phyloP scores from a whole-genome alignment of 2,888 invertebrate species.

The Trilocha varians region DNA sequence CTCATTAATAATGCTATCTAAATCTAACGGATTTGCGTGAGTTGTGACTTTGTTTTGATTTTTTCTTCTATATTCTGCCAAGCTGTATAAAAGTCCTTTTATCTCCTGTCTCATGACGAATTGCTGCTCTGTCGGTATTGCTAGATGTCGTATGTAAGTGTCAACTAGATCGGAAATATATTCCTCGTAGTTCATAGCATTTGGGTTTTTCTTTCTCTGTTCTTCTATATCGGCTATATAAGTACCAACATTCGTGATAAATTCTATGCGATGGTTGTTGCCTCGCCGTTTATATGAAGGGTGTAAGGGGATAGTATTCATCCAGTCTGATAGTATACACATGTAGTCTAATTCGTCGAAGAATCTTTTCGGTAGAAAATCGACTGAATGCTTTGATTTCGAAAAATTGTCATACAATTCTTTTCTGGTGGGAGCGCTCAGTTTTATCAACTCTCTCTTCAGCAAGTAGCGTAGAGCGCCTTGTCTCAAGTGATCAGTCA shows the following conservation, averaged over 20 bases:
- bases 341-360: slow-evolving; percentile 36
- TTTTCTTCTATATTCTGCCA: slow-evolving; percentile 6
- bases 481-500: slow-evolving; percentile 31
- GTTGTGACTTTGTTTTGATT: slow-evolving; percentile 5
- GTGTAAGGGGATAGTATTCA: slow-evolving; percentile 36
- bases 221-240: slow-evolving; percentile 35
- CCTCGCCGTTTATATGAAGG: slow-evolving; percentile 24
- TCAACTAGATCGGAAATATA: slow-evolving; percentile 24
- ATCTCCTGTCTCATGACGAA: slow-evolving; percentile 20
- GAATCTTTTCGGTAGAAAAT: slow-evolving; percentile 22
- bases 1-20: slow-evolving; percentile 35
- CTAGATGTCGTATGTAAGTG: slow-evolving; percentile 20
- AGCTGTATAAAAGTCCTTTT: slow-evolving; percentile 24
- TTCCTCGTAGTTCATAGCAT: slow-evolving; percentile 27
- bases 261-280: slow-evolving; percentile 30
- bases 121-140: slow-evolving; percentile 20
- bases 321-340: slow-evolving; percentile 42
- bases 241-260: slow-evolving; percentile 33
- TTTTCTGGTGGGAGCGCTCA: slow-evolving; percentile 24
- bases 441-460: slow-evolving; percentile 30
- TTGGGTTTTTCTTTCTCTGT: slow-evolving; percentile 21
- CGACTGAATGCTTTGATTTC: slow-evolving; percentile 13
- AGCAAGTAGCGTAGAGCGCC: slow-evolving; percentile 32
- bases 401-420: slow-evolving; percentile 25
- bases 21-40: slow-evolving; percentile 16